These are phyloP conservation scores for Diachasma alloeum DNA, from an alignment of 1,140 invertebrate species.

Conservation along the genomic window DNA sequence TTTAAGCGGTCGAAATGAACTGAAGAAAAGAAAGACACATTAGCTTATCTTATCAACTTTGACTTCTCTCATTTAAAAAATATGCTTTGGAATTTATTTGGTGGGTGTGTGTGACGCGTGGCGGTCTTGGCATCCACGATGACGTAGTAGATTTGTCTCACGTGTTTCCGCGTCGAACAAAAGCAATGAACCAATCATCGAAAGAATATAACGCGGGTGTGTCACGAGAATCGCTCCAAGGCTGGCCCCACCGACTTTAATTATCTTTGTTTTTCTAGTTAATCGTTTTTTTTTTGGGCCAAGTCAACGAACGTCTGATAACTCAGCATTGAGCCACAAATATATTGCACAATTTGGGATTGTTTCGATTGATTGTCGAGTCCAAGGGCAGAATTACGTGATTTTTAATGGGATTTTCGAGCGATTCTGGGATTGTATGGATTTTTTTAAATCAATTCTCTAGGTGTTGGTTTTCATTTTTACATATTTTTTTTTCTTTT, in stretches of 20 bases:
- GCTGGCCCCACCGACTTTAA: slow-evolving; percentile 11
- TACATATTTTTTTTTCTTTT: neutral
- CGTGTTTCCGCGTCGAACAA: slow-evolving; percentile 22
- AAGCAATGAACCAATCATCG: slow-evolving; percentile 15
- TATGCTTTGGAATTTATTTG: neutral
- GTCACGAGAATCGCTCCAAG: slow-evolving; percentile 29
- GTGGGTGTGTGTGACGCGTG: neutral
- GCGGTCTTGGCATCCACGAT: neutral
- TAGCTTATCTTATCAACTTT: neutral
- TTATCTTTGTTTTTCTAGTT: neutral
- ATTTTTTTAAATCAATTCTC: no score
- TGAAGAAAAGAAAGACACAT: neutral
- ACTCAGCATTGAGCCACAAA: no score
- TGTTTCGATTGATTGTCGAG: no score
- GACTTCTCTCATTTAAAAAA: no score
- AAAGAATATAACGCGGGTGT: slow-evolving; percentile 19
- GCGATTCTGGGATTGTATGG: no score
- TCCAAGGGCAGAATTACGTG: no score
- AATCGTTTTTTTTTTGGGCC: neutral
- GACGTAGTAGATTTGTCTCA: neutral
- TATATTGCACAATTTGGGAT: no score
- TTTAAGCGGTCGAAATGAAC: no score
- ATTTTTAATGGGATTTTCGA: no score
- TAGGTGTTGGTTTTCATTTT: neutral
- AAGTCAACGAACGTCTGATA: neutral